Evolutionary conservation across 2,888 invertebrate species (phyloP), one percentile per base, ranked within the genome.

Genomic region (Adelphocoris suturalis): DNA sequence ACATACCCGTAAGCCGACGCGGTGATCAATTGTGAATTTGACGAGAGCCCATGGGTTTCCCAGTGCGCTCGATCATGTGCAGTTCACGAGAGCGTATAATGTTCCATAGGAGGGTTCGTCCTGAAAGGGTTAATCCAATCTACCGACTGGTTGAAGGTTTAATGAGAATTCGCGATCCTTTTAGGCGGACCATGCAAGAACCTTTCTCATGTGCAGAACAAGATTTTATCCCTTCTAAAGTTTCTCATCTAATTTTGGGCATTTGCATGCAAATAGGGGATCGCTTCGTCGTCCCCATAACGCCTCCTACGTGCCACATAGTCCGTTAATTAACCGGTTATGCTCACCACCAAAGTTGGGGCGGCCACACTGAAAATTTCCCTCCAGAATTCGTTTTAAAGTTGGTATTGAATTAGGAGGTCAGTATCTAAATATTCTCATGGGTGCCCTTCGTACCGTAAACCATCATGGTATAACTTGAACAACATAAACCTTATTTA

Each of bases 221-320:
- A 78, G 78, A 78, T 78, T 78, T 47, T 46, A 14, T 78, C 78
- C 78, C 78, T 47, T 19, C 78, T 19, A 47, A 78, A 78, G 78
- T 78, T 78, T 78, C 78, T 82, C 82, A 82, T 82, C 82, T 55
- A 82, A 82, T 82, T 82, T 82, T 55, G 82, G 23, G 82, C 28
- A 82, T 82, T 82, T 82, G 82, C 82, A 82, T 82, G 82, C 82
- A 82, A 82, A 82, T 82, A 82, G 82, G 82, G 48, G 48, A 19
- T 27, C 82, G 82, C 7, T 23, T 23, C 68, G 68, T 11, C 68
- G 23, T 68, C 68, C 68, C 68, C 68, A 68, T 68, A 68, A 68
- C 27, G 23, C 23, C 52, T 52, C 3, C 68, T 23, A 23, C 23
- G 23, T 12, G 68, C 23, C 23, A 13, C 23, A 27, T 68, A 80